Conservation (phyloP, 2,113 vertebrate species). For the Anoura caudifer region DNA sequence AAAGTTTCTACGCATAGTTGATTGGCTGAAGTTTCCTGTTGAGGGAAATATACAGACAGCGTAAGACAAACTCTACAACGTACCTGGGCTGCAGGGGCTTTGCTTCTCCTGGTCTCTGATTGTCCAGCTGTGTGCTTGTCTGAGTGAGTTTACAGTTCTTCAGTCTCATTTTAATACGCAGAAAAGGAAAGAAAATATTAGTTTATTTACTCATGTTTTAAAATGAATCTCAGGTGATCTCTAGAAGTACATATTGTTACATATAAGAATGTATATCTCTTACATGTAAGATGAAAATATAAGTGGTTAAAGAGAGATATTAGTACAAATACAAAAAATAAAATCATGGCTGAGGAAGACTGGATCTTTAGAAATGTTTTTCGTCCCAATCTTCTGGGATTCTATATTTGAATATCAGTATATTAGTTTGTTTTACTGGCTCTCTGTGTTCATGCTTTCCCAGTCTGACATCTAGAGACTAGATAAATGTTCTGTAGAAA, state of each 20-base stretch:
- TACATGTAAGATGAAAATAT: not conserved
- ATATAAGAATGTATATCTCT: not conserved
- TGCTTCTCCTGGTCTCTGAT: not conserved
- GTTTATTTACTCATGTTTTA: not conserved
- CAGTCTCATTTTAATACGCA: not conserved
- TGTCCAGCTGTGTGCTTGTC: not conserved
- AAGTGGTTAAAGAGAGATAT: not conserved
- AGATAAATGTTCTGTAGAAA: slow-evolving; percentile 35
- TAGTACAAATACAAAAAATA: not conserved
- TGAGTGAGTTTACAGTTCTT: not conserved
- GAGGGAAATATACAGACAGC: not conserved
- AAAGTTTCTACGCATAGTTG: not conserved
- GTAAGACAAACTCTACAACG: not conserved
- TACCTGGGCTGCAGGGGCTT: not conserved
- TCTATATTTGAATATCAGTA: not conserved
- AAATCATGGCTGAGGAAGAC: not conserved
- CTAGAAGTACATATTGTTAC: not conserved
- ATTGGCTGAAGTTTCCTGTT: not conserved
- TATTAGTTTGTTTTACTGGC: not conserved
- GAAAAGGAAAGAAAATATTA: not conserved
- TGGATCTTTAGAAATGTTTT: not conserved
- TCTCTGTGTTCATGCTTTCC: not conserved
- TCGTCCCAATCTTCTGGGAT: not conserved
- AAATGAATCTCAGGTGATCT: slow-evolving; percentile 4
- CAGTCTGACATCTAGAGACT: not conserved